Evolutionary conservation across 2,888 invertebrate species (phyloP), one percentile per base, ranked within the genome.

Genomic region (Steinernema hermaphroditum): DNA sequence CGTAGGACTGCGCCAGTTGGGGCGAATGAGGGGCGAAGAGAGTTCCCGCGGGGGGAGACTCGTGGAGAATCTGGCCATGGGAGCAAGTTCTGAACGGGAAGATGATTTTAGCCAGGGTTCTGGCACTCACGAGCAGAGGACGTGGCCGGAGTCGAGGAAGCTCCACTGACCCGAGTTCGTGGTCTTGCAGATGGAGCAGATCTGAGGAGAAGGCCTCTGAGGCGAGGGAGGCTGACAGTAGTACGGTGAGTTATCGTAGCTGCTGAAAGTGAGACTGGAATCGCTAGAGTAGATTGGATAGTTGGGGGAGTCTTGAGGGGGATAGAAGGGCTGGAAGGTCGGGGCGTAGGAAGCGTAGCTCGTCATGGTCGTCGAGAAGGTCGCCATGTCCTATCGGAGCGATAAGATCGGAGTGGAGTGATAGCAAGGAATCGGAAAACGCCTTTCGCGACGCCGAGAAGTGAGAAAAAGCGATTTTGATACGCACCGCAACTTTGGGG

Each of bases 401-500:
- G 46, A 46, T 46, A 46, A 46, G 46, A 46, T 46, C 19, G 46
- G 46, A 16, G 46, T 46, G 46, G 46, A 19, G 16, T 46, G 46
- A 19, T 46, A 46, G 9, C n/a, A 46, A 16, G 46, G 46, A 4
- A 46, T 19, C 46, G 4, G n/a, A 46, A n/a, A 19, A 46, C 37
- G 37, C 37, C 37, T 37, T 37, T 37, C 37, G 37, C 12, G 4
- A 37, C 37, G 22, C 22, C 46, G 9, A 16, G 16, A 46, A 19
- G 46, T 46, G 46, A 46, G n/a, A 19, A 46, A 46, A 46, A 9
- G n/a, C 46, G 46, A 46, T 46, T 46, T 46, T 46, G 46, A 46
- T 46, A 46, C 4, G 37, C n/a, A n/a, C n/a, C n/a, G n/a, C n/a
- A n/a, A n/a, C n/a, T n/a, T 37, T 37, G 4, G 4, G 6, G 37